Conservation (phyloP, 1,140 invertebrate species). For the Hyposmocoma kahamanoa region DNA sequence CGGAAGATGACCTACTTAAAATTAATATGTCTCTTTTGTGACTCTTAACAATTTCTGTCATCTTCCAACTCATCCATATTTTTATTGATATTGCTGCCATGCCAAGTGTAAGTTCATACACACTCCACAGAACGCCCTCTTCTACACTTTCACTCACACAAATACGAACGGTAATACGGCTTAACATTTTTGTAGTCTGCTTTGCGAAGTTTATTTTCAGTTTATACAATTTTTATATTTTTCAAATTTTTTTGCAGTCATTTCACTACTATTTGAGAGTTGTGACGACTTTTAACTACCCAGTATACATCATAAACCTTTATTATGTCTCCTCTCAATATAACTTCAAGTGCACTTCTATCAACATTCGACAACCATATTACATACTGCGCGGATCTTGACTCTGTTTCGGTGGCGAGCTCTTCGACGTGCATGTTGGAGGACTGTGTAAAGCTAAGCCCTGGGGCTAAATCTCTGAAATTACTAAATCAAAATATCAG, state of each 20-base stretch:
- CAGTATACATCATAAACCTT: no score
- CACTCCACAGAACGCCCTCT: not conserved
- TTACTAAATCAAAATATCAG: constrained; percentile 9
- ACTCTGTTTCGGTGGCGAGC: not conserved
- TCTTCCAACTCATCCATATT: no score
- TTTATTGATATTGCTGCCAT: no score
- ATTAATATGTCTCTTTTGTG: not conserved
- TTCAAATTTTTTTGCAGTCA: no score
- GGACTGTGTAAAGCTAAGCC: not conserved
- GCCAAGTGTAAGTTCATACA: not conserved
- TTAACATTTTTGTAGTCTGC: not conserved
- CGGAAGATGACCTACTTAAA: constrained; percentile 9
- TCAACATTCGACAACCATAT: not conserved
- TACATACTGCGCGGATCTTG: not conserved
- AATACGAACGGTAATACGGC: not conserved
- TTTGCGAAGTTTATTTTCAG: no score
- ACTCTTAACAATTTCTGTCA: not conserved
- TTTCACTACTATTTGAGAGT: no score
- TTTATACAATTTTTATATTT: no score
- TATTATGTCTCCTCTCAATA: not conserved
- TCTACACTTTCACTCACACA: constrained; percentile 1
- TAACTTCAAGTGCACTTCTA: not conserved
- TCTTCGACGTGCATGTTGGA: not conserved
- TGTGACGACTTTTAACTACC: no score
- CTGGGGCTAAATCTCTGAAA: not conserved